Evolutionary conservation across 1,140 invertebrate genomes (phyloP).

Genomic region (Scaptomyza hsui): DNA sequence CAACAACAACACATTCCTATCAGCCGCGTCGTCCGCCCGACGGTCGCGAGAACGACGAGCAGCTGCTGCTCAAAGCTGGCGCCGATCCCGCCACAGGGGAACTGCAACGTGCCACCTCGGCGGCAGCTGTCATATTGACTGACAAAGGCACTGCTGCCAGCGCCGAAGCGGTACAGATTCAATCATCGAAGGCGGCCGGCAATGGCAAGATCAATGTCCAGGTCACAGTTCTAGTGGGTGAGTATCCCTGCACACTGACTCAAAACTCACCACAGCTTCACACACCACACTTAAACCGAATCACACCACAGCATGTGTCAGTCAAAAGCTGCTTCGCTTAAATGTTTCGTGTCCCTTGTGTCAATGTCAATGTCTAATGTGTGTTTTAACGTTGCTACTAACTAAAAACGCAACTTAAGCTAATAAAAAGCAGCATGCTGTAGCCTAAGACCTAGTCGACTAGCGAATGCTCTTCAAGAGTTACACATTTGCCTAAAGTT

Average conservation of each 20-base stretch:
- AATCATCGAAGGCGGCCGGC: slow-evolving; percentile 88
- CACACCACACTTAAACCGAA: slow-evolving; percentile 10
- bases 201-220: slow-evolving; percentile 96
- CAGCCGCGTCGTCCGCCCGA: slow-evolving; percentile 87
- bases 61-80: slow-evolving; percentile 54
- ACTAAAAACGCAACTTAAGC: slow-evolving; percentile 61
- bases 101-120: slow-evolving; percentile 70
- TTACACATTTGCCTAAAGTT: no score
- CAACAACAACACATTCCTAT: slow-evolving; percentile 84
- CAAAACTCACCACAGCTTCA: slow-evolving; percentile 1
- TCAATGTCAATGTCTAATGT: slow-evolving; percentile 77
- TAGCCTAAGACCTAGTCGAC: not conserved
- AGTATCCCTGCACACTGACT: slow-evolving; percentile 54
- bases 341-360: slow-evolving; percentile 52
- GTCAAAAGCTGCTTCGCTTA: slow-evolving; percentile 49
- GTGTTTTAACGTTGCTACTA: slow-evolving; percentile 74
- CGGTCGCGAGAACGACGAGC: slow-evolving; percentile 89
- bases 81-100: slow-evolving; percentile 24
- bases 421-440: slow-evolving; percentile 36
- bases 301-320: slow-evolving; percentile 8
- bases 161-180: slow-evolving; percentile 85
- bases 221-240: slow-evolving; percentile 90
- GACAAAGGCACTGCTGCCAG: slow-evolving; percentile 84
- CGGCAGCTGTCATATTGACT: slow-evolving; percentile 72
- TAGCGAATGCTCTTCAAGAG: slow-evolving; percentile 12